Conservation (phyloP, 2,888 invertebrate species). For the Netelia virgata region DNA sequence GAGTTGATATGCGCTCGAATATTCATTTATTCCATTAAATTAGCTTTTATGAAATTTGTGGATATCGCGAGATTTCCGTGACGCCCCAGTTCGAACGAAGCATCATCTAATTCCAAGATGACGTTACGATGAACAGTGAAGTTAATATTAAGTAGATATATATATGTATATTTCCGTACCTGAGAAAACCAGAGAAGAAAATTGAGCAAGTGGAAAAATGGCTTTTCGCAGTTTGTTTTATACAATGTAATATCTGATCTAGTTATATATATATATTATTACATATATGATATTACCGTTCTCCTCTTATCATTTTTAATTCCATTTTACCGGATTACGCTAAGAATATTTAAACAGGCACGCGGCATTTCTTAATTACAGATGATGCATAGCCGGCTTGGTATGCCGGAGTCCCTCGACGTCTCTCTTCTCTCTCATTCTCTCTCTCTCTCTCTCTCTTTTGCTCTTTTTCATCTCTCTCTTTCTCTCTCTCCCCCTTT, state of each 20-base stretch:
- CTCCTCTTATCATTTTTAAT: slow-evolving; percentile 79
- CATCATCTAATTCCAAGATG: neutral
- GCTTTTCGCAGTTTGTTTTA: slow-evolving; percentile 14
- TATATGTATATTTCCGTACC: neutral
- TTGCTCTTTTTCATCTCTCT: neutral
- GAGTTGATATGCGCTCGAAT: too few species aligned
- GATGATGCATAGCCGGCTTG: slow-evolving; percentile 76
- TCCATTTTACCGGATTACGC: slow-evolving; percentile 78
- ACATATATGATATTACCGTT: slow-evolving; percentile 22
- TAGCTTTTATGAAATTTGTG: too few species aligned
- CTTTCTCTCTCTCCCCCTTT: slow-evolving; percentile 33
- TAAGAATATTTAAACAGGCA: slow-evolving; percentile 79
- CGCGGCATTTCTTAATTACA: slow-evolving; percentile 82
- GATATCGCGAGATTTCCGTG: neutral
- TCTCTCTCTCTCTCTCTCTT: slow-evolving; percentile 33
- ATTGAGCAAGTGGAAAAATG: slow-evolving; percentile 2
- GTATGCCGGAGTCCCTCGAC: slow-evolving; percentile 65
- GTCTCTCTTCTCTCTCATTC: slow-evolving; percentile 27
- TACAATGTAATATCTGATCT: neutral
- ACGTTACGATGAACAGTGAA: neutral
- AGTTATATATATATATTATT: slow-evolving; percentile 18
- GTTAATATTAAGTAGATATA: neutral
- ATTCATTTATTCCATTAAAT: too few species aligned
- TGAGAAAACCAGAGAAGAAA: slow-evolving; percentile 8
- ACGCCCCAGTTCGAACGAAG: neutral